Conservation (phyloP, 2,888 invertebrate species). For the Chymomyza caudatula region DNA sequence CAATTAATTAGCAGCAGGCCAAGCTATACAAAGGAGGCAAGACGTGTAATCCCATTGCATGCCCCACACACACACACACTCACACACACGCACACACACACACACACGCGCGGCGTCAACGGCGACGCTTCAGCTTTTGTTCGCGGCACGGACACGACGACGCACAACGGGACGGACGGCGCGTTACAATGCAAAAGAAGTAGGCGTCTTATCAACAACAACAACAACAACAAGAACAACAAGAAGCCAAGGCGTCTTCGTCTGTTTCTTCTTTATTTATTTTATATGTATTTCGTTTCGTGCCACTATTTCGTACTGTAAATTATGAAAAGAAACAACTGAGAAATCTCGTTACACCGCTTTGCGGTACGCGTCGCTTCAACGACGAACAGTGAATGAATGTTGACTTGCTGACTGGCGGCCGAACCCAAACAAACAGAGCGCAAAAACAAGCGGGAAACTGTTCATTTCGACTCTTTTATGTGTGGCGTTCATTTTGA, state of each 20-base stretch:
- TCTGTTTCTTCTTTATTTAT: not conserved
- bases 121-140: constrained; percentile 21
- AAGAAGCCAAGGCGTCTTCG: constrained; percentile 17
- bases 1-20: constrained; percentile 59
- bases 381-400: constrained; percentile 19
- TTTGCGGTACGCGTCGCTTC: constrained; percentile 26
- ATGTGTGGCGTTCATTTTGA: too few species aligned
- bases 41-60: constrained; percentile 22
- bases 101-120: constrained; percentile 1
- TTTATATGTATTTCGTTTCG: constrained; percentile 8
- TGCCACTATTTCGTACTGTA: constrained; percentile 10
- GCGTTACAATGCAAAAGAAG: constrained; percentile 33
- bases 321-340: constrained; percentile 13
- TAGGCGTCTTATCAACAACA: constrained; percentile 29
- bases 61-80: constrained; percentile 27
- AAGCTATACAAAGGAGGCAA: constrained; percentile 24
- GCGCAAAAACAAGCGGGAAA: not conserved
- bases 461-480: too few species aligned
- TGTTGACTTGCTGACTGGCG: constrained; percentile 13
- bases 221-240: constrained; percentile 25
- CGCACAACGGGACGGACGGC: not conserved
- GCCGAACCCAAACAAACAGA: constrained; percentile 6
- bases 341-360: constrained; percentile 40
- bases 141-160: constrained; percentile 8
- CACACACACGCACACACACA: constrained; percentile 4